Evolutionary conservation across 2,113 vertebrate species (phyloP).

Genomic region (Nothoprocta pentlandii): DNA sequence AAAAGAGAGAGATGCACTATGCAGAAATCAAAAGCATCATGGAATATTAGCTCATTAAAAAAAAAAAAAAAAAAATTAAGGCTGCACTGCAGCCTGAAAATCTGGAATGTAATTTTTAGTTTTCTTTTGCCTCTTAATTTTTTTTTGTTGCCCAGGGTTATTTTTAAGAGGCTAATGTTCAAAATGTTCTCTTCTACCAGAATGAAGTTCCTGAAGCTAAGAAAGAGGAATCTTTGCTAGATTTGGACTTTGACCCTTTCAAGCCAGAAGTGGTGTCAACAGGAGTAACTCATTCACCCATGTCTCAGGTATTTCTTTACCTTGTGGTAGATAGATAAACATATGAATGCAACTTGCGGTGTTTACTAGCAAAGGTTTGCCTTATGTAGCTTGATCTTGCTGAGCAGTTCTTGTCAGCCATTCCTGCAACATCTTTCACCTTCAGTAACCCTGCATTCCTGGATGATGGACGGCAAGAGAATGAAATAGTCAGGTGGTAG

Average conservation of each 20-base stretch:
- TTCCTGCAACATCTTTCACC: not conserved
- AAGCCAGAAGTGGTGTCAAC: conserved; percentile 83
- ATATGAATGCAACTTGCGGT: accelerated
- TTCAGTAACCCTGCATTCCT: not conserved
- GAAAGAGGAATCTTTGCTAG: conserved; percentile 91
- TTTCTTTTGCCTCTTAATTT: not conserved
- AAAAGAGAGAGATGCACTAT: not conserved
- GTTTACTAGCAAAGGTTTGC: not conserved
- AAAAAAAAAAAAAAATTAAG: not conserved
- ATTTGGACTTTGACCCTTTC: conserved; percentile 97
- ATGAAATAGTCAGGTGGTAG: not conserved
- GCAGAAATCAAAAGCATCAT: not conserved
- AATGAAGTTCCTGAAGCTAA: conserved; percentile 79
- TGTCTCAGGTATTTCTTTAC: conserved; percentile 80
- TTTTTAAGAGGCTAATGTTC: not conserved
- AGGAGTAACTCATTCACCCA: conserved; percentile 78
- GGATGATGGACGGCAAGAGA: not conserved
- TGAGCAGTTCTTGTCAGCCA: not conserved
- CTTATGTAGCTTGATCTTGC: not conserved
- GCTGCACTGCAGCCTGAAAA: not conserved
- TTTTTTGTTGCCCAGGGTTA: not conserved
- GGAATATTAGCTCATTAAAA: not conserved
- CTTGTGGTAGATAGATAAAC: not conserved
- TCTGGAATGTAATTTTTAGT: not conserved
- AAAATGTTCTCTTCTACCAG: conserved; percentile 57